Evolutionary conservation across 2,797 vertebrate species (phyloP), one percentile per base, ranked within the genome.

Genomic region (Paguma larvata): DNA sequence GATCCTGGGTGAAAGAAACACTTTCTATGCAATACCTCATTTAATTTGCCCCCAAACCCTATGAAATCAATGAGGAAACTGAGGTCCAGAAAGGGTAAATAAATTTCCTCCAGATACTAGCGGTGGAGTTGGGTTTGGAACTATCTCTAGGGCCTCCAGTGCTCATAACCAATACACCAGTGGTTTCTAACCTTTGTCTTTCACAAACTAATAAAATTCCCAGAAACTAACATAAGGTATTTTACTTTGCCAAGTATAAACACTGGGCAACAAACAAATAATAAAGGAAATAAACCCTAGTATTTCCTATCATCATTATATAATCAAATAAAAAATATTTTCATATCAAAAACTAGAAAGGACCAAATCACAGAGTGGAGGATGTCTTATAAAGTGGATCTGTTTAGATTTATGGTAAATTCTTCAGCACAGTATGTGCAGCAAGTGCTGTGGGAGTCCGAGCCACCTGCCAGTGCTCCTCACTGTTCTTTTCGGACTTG

Each of bases 131-230:
- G 32, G 38, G 44, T 5, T 32, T 85, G n/a, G 34, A 56, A 12
- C 34, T 65, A 2, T 30, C 3, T 32, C n/a, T 34, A 67, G 30
- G 30, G 32, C 30, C 44, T 91, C 44, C 14, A 19, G 34, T 56
- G 48, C 38, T 95, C 32, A 79, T 73, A 92, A 67, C 30, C 51
- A 83, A 51, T 6, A 27, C 34, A 79, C 21, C 15, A 34, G 53
- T 68, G 11, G 25, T 46, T 51, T 92, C 53, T 46, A 85, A 95
- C 2, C 67, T 94, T 79, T n/a, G 4, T 18, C 48, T 83, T 91
- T 89, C n/a, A 79, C 67, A 89, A 46, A 67, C 41, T 92, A 87
- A 70, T 70, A 85, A 77, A 84, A 95, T 77, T 85, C 92, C 78
- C 38, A 82, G 65, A 96, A 93, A 85, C 44, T 15, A 82, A 65